phyloP scores from a whole-genome alignment of 2,797 vertebrate species.

The Bryconaethiops microstoma region DNA sequence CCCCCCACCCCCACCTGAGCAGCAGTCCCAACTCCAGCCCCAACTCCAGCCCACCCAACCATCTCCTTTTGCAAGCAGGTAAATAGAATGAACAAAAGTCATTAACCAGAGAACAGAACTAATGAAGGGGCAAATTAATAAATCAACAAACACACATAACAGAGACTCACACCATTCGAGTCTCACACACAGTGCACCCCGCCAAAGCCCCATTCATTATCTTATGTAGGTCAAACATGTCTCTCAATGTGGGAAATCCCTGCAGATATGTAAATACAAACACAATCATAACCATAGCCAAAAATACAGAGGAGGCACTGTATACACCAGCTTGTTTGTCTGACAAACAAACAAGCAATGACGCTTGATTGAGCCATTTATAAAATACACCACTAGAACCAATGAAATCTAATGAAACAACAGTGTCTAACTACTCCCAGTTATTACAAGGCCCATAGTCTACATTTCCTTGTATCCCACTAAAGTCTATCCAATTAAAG shows the following conservation, averaged over 20 bases:
- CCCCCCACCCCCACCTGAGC: not conserved
- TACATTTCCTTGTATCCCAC: not conserved
- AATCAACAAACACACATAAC: slow-evolving; percentile 59
- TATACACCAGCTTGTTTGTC: slow-evolving; percentile 10
- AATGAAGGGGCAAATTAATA: slow-evolving; percentile 74
- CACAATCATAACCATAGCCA: not conserved
- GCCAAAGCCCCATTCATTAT: slow-evolving; percentile 51
- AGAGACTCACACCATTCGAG: slow-evolving; percentile 19
- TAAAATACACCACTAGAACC: not conserved
- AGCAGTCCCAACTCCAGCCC: not conserved
- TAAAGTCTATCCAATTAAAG: too few species aligned
- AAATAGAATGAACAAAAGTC: slow-evolving; percentile 60
- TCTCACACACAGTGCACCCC: not conserved
- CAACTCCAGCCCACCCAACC: not conserved
- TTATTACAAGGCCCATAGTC: not conserved
- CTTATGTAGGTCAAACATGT: slow-evolving; percentile 66
- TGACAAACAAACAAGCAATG: not conserved
- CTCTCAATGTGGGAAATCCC: slow-evolving; percentile 49
- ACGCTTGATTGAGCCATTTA: not conserved
- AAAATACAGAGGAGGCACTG: not conserved
- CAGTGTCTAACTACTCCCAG: not conserved
- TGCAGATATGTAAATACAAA: slow-evolving; percentile 39
- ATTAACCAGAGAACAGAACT: slow-evolving; percentile 70
- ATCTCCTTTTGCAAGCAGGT: slow-evolving; percentile 57
- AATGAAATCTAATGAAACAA: not conserved